Evolutionary conservation across 2,888 invertebrate species (phyloP), one percentile per base, ranked within the genome.

Genomic region (Lasiommata megera): DNA sequence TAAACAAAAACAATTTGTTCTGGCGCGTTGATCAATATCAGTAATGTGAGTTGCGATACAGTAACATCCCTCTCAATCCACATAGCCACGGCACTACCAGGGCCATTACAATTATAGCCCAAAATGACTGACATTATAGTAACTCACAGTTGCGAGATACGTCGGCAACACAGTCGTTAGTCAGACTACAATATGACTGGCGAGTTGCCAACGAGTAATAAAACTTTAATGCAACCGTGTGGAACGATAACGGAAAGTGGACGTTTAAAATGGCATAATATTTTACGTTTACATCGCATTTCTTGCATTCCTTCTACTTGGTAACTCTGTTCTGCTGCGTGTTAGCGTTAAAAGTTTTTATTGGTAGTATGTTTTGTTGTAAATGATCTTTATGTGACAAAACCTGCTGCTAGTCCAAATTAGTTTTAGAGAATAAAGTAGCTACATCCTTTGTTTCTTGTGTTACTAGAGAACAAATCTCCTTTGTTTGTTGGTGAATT

Each of bases 151-250:
- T 40, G 54, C 50, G 46, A 59, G 62, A 62, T 66, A 63, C 63
- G 60, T 56, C 50, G 61, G 64, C 64, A 64, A 62, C 51, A 46
- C 54, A 63, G 58, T 59, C 62, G 62, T 64, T 64, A 63, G 58
- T 62, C 61, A 62, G 53, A 56, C 46, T 62, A 44, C 34, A 64
- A 63, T 60, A 63, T 65, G 65, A 67, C 64, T 67, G 67, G 67
- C 64, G 53, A 53, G 52, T 23, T 58, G 66, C 67, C 67, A 67
- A 56, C 47, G 34, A 29, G 63, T 61, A 64, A 64, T 66, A 60
- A 56, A 59, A 63, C 64, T 64, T 65, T 58, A 63, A 63, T 63
- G 62, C 55, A 64, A 60, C 64, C 60, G 66, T 64, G 64, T 61
- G 60, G 57, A 64, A 60, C 54, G 64, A 67, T 67, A 67, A 66